phyloP scores from a whole-genome alignment of 2,888 invertebrate species.

The Arctia plantaginis region DNA sequence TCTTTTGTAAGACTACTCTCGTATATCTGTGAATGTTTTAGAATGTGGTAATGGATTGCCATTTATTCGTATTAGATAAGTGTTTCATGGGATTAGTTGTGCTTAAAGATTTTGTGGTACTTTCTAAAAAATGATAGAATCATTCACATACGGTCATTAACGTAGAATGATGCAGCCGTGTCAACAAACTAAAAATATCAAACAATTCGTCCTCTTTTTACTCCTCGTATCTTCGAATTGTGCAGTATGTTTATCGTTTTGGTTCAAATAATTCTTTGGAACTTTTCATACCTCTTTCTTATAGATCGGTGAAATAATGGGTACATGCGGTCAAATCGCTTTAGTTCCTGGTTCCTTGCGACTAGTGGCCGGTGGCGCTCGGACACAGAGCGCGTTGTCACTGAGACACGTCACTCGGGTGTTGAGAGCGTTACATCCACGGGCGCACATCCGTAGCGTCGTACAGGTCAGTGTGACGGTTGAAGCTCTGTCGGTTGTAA shows the following conservation, averaged over 20 bases:
- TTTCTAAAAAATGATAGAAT: too few species aligned
- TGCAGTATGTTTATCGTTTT: not conserved
- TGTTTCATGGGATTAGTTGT: too few species aligned
- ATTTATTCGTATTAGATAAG: too few species aligned
- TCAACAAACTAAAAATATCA: too few species aligned
- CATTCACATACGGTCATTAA: too few species aligned
- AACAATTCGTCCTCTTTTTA: too few species aligned
- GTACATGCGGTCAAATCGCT: conserved; percentile 97
- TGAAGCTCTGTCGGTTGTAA: not conserved
- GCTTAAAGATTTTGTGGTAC: too few species aligned
- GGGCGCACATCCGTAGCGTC: conserved; percentile 93
- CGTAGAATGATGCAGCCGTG: too few species aligned
- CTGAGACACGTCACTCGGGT: conserved; percentile 94
- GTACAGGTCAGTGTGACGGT: conserved; percentile 86
- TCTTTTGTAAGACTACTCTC: too few species aligned
- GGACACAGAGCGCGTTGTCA: conserved; percentile 93
- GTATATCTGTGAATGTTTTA: too few species aligned
- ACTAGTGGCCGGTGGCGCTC: conserved; percentile 89
- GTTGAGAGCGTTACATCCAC: conserved; percentile 92
- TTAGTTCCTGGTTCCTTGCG: conserved; percentile 88
- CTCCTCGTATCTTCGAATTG: too few species aligned
- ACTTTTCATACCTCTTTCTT: not conserved
- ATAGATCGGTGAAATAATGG: conserved; percentile 93
- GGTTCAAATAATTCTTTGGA: not conserved
- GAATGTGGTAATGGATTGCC: too few species aligned